Conservation (phyloP, 2,888 invertebrate species). For the Eupsilia transversa region DNA sequence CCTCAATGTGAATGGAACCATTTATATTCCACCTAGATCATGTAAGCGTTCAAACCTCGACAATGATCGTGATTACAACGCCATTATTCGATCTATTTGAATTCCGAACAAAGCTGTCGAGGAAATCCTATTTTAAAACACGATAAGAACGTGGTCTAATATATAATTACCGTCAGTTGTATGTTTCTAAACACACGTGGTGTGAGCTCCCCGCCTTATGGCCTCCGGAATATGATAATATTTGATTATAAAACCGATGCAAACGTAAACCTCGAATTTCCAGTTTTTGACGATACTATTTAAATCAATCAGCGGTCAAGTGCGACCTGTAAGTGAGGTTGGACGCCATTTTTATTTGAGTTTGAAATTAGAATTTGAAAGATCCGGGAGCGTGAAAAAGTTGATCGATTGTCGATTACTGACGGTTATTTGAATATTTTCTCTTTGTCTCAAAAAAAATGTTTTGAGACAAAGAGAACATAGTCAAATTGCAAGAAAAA, state of each 20-base stretch:
- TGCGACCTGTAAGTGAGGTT: constrained; percentile 43
- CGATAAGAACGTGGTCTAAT: constrained; percentile 32
- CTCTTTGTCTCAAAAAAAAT: no score
- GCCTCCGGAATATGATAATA: constrained; percentile 82
- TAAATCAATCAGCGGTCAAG: constrained; percentile 69
- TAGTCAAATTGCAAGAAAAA: neutral
- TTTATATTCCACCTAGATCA: neutral
- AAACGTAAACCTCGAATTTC: constrained; percentile 74
- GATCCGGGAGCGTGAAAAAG: neutral
- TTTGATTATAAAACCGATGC: constrained; percentile 76
- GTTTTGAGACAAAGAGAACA: neutral
- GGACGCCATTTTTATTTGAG: constrained; percentile 26
- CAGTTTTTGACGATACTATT: constrained; percentile 76
- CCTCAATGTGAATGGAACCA: neutral
- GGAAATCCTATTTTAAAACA: constrained; percentile 48
- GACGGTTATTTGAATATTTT: neutral
- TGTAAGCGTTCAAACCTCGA: constrained; percentile 6
- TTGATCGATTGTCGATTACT: constrained; percentile 3
- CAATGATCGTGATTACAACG: constrained; percentile 18
- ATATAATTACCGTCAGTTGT: constrained; percentile 48
- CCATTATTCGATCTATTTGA: constrained; percentile 23
- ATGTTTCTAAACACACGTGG: constrained; percentile 59
- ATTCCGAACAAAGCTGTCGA: constrained; percentile 23
- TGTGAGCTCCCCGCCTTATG: constrained; percentile 62
- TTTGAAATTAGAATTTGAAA: constrained; percentile 44